Conservation (phyloP, 2,113 vertebrate species). For the Oreochromis spilurus region DNA sequence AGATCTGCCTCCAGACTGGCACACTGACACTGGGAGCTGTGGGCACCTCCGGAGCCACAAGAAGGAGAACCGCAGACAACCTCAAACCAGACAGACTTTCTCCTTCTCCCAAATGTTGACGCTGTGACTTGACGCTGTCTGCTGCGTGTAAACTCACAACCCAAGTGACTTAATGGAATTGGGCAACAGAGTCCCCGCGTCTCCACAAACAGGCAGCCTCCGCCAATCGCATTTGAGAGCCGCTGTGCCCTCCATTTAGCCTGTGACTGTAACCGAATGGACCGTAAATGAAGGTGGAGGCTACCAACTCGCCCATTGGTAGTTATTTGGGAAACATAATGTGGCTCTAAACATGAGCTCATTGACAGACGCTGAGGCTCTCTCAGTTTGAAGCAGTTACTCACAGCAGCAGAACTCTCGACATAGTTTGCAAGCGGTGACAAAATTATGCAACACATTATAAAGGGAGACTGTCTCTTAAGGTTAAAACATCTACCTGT, state of each 20-base stretch:
- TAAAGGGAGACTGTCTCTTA: not conserved
- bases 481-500: not conserved
- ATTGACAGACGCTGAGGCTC: conserved; percentile 40
- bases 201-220: conserved; percentile 42
- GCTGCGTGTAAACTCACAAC: conserved; percentile 59
- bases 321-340: conserved; percentile 40
- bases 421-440: not conserved
- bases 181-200: conserved; percentile 32
- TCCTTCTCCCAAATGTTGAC: conserved; percentile 60
- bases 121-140: conserved; percentile 58
- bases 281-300: conserved; percentile 64
- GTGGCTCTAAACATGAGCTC: conserved; percentile 55
- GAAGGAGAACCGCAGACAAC: conserved; percentile 70
- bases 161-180: conserved; percentile 73
- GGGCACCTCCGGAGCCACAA: conserved; percentile 65
- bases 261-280: conserved; percentile 49
- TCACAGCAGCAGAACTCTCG: not conserved
- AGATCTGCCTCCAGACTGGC: conserved; percentile 66
- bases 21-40: conserved; percentile 60
- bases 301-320: conserved; percentile 36
- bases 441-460: not conserved
- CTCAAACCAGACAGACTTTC: conserved; percentile 68
- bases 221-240: conserved; percentile 37
- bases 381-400: not conserved
- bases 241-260: conserved; percentile 49